Conservation (phyloP, 2,113 vertebrate genomes). For the Marmota monax region DNA sequence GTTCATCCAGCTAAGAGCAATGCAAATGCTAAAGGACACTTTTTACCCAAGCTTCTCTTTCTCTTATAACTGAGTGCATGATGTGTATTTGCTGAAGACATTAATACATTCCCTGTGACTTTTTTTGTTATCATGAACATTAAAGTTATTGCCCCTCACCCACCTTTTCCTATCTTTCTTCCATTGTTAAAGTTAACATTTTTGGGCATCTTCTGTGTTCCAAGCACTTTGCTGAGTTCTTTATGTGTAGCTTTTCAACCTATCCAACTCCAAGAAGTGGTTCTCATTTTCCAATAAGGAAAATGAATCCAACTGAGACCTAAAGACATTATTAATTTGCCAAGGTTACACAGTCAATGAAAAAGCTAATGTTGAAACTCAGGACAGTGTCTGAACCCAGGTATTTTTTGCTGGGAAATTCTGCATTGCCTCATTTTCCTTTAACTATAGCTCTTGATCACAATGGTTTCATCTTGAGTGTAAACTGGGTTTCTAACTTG, state of each 20-base stretch:
- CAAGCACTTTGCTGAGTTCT: not conserved
- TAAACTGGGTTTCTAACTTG: not conserved
- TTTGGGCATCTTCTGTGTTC: not conserved
- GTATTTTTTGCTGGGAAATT: not conserved
- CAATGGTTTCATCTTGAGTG: not conserved
- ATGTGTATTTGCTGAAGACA: conserved; percentile 38
- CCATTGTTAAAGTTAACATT: conserved; percentile 6
- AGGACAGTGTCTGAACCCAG: not conserved
- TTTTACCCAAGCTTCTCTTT: not conserved
- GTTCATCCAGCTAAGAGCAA: conserved; percentile 73
- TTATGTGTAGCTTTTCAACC: not conserved
- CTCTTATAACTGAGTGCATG: not conserved
- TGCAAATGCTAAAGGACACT: conserved; percentile 66
- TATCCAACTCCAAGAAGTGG: not conserved
- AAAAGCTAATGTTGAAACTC: not conserved
- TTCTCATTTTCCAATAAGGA: conserved; percentile 49
- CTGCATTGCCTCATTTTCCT: conserved; percentile 39
- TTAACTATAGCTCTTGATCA: not conserved
- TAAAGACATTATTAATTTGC: not conserved
- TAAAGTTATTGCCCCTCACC: not conserved
- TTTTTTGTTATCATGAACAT: not conserved
- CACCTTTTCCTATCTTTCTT: not conserved
- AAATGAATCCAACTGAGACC: not conserved
- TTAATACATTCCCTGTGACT: conserved; percentile 35
- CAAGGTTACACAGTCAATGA: not conserved